Evolutionary conservation across 2,113 vertebrate species (phyloP), one percentile per base, ranked within the genome.

Genomic region (Tenrec ecaudatus): DNA sequence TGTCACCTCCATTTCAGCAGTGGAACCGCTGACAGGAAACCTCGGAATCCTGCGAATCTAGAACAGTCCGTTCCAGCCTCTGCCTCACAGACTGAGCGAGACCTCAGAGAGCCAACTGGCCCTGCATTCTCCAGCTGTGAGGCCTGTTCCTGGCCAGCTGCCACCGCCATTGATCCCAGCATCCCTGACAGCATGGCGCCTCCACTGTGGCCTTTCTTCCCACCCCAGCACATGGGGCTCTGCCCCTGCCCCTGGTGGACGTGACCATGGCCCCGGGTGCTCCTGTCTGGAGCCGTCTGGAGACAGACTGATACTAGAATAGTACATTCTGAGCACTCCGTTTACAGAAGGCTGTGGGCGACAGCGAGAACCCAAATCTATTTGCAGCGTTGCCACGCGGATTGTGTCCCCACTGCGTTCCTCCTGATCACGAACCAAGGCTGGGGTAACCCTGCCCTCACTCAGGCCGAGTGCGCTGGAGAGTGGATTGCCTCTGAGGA

Each of bases 261-360:
- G 11, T 29, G 68, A 66, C 20, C 62, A 12, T 27, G 68, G 58
- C 33, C 15, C 19, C 5, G 22, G 8, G 9, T 23, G 31, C 29
- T 20, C 6, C 0, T 0, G 11, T 27, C 36, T 86, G 29, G 8
- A 36, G 23, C 6, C 0, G 60, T 7, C 0, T 10, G 40, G 27
- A 66, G 36, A 23, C 19, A 19, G 16, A 8, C 29, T 19, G 6
- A 14, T 53, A 12, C 12, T 53, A 53, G 47, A 14, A 53, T 53
- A 53, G 12, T 53, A 53, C 47, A 53, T 53, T 53, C 47, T 5
- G 47, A 53, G 47, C 47, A 53, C 47, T 53, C 47, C 47, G 12
- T 53, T 53, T 10, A 53, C 47, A 53, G 47, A 53, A 53, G 47
- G 47, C 47, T 53, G 47, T 53, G 47, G 47, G 47, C 12, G 47